phyloP scores from a whole-genome alignment of 1,140 invertebrate genomes.

The Liolophura sinensis region DNA sequence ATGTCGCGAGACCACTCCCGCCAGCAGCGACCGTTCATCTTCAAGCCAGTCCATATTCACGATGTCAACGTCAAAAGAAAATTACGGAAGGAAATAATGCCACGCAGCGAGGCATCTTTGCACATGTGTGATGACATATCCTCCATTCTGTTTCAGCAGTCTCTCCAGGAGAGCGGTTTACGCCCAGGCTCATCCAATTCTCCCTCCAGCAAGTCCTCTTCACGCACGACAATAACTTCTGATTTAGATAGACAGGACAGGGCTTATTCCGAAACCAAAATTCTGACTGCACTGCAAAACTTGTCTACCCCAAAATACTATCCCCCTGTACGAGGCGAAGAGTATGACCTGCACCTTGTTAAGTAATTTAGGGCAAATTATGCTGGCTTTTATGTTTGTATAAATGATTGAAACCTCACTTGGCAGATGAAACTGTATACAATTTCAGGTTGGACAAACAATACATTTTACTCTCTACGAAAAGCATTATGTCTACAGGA shows the following conservation, averaged over 20 bases:
- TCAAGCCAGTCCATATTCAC: slow-evolving; percentile 47
- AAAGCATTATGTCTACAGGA: too few relatives aligned
- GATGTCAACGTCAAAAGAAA: slow-evolving; percentile 51
- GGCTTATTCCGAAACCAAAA: slow-evolving; percentile 27
- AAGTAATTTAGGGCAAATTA: too few relatives aligned
- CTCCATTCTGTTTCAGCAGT: slow-evolving; percentile 42
- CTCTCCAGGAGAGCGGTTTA: slow-evolving; percentile 17
- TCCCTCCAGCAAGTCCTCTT: slow-evolving; percentile 6
- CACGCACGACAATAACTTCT: slow-evolving; percentile 6
- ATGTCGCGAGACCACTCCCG: slow-evolving; percentile 28
- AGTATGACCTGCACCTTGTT: slow-evolving; percentile 25
- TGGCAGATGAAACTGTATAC: too few relatives aligned
- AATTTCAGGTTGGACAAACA: too few relatives aligned
- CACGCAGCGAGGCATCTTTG: slow-evolving; percentile 37
- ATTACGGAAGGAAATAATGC: slow-evolving; percentile 31
- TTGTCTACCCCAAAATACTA: slow-evolving; percentile 31
- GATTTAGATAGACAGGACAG: slow-evolving; percentile 24
- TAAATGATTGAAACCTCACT: too few relatives aligned
- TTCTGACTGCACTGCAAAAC: slow-evolving; percentile 31
- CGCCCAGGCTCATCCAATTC: slow-evolving; percentile 6
- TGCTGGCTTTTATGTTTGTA: too few relatives aligned
- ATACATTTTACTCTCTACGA: too few relatives aligned
- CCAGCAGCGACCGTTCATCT: slow-evolving; percentile 46
- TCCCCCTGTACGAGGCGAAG: slow-evolving; percentile 33
- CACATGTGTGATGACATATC: slow-evolving; percentile 47